A percentile compares a stretch with the other conserved stretches of the same genome.
Evolutionary conservation across 2,113 vertebrate species (phyloP).

Genomic region (Cyphomyrus discorhynchus): DNA sequence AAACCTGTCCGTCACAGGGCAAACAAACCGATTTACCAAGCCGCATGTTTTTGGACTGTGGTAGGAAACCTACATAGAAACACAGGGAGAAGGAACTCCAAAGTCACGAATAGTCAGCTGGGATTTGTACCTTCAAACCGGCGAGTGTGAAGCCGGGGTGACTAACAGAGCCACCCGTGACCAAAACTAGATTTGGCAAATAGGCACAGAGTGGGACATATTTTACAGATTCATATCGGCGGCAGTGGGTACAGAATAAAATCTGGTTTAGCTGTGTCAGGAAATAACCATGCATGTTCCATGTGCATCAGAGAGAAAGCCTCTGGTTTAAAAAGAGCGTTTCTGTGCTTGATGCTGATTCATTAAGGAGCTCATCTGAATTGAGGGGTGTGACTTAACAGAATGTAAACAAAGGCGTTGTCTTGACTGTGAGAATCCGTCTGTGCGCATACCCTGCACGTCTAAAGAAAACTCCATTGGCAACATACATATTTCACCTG

Average conservation of each 20-base stretch:
- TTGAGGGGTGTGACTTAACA: constrained; percentile 62
- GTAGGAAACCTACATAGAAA: background rate
- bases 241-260: background rate
- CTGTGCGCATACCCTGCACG: background rate
- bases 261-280: background rate
- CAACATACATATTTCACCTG: constrained; percentile 5
- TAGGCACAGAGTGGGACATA: background rate
- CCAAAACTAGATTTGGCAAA: background rate
- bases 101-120: background rate
- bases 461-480: background rate
- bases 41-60: background rate
- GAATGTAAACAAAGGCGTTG: constrained; percentile 60
- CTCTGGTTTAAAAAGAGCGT: background rate
- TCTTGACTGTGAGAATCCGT: constrained; percentile 46
- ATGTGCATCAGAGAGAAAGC: background rate
- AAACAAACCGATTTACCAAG: background rate
- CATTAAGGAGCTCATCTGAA: constrained; percentile 24
- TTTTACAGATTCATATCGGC: background rate
- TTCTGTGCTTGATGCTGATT: background rate
- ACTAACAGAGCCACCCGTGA: background rate
- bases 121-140: background rate
- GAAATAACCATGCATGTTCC: background rate
- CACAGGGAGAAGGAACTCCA: background rate
- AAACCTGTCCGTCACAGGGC: background rate
- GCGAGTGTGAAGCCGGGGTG: background rate